phyloP scores from a whole-genome alignment of 2,888 invertebrate genomes.

The Thera obeliscata region DNA sequence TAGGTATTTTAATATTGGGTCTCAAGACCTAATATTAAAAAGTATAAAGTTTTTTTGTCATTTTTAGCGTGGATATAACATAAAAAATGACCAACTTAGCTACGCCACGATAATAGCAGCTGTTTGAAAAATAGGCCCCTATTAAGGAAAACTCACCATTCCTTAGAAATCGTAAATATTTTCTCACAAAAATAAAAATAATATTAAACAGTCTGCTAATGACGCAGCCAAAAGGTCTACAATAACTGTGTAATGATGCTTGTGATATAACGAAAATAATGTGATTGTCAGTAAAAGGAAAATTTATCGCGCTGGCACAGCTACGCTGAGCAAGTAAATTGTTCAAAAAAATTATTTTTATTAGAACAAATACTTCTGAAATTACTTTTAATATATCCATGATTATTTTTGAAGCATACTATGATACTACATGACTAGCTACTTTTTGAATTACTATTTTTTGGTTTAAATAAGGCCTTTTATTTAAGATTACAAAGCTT shows the following conservation, averaged over 20 bases:
- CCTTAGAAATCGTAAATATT: constrained; percentile 1
- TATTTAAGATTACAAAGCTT: too few species aligned
- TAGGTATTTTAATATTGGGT: too few species aligned
- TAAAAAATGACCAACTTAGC: background rate
- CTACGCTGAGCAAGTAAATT: background rate
- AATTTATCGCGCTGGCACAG: constrained; percentile 15
- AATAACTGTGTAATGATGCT: constrained; percentile 14
- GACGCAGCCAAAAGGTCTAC: constrained; percentile 22
- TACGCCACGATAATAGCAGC: background rate
- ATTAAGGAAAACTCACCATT: background rate
- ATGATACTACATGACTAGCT: too few species aligned
- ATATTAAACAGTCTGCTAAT: constrained; percentile 24
- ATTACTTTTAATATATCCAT: background rate
- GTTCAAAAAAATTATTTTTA: too few species aligned
- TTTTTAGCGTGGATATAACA: too few species aligned
- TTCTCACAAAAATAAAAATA: background rate
- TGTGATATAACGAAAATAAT: constrained; percentile 30
- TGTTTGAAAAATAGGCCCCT: background rate
- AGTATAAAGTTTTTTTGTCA: too few species aligned
- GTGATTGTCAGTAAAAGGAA: constrained; percentile 27
- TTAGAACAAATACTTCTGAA: background rate
- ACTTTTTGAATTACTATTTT: too few species aligned
- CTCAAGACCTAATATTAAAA: too few species aligned
- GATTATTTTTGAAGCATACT: background rate
- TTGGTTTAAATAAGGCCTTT: too few species aligned